Percentiles rank a stretch among this genome's conserved stretches.
These are phyloP conservation scores for Tamandua tetradactyla DNA, from an alignment of 2,797 vertebrate species.

Conservation along the genomic window DNA sequence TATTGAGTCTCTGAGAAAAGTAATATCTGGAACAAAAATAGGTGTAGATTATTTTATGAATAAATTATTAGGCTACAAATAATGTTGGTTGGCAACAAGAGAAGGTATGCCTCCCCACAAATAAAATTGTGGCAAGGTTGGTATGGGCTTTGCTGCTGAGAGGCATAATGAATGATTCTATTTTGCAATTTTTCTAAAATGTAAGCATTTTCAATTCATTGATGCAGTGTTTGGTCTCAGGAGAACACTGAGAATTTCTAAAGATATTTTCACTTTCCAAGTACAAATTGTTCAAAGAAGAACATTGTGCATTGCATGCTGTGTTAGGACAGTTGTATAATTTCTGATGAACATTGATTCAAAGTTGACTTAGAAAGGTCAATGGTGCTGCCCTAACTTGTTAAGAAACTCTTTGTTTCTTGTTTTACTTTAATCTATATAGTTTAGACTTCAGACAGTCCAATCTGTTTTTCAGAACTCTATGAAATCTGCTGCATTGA, in stretches of 20 bases:
- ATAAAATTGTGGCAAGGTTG: constrained; percentile 50
- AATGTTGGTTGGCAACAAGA: constrained; percentile 39
- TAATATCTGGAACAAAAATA: constrained; percentile 61
- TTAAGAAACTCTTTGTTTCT: neutral
- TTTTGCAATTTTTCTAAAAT: constrained; percentile 66
- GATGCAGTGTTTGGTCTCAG: constrained; percentile 54
- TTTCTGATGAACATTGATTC: neutral
- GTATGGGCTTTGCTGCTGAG: constrained; percentile 3
- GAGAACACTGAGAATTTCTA: constrained; percentile 63
- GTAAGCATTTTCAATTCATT: constrained; percentile 62
- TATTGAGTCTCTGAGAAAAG: constrained; percentile 34
- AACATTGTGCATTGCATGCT: neutral
- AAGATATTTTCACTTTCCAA: constrained; percentile 59
- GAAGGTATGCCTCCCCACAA: constrained; percentile 49
- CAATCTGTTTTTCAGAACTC: neutral
- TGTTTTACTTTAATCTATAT: constrained; percentile 30
- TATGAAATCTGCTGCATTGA: neutral
- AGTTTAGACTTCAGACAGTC: neutral
- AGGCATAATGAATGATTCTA: constrained; percentile 47
- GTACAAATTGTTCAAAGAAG: constrained; percentile 46
- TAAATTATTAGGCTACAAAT: constrained; percentile 61
- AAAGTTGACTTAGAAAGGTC: neutral
- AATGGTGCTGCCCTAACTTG: neutral
- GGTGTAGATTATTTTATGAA: constrained; percentile 19
- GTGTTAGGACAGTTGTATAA: neutral